These are phyloP conservation scores for Pristionchus mayeri DNA, from an alignment of 2,888 invertebrate genomes.

Conservation along the genomic window DNA sequence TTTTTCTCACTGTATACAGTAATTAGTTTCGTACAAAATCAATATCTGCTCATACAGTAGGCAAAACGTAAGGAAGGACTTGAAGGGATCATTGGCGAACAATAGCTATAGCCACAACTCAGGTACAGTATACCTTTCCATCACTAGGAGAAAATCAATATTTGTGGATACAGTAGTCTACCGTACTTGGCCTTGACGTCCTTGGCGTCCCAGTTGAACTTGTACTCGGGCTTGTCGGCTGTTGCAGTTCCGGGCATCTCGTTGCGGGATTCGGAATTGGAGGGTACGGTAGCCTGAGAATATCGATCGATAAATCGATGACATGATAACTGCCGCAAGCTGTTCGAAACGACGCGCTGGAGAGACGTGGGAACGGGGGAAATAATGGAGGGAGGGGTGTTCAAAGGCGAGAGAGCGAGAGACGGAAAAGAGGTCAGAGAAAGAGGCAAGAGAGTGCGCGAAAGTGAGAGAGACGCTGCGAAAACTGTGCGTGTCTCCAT, in stretches of 20 bases:
- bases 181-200: slow-evolving; percentile 64
- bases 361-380: neutral
- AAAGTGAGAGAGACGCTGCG: neutral
- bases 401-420: slow-evolving; percentile 20
- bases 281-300: slow-evolving; percentile 30
- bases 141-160: neutral
- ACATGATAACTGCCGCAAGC: neutral
- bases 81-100: too few species aligned
- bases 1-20: too few species aligned
- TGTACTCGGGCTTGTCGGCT: slow-evolving; percentile 55
- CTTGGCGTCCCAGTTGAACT: slow-evolving; percentile 70
- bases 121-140: neutral
- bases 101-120: neutral
- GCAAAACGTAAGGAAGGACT: too few species aligned
- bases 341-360: neutral
- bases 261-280: too few species aligned
- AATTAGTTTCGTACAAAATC: too few species aligned
- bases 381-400: neutral
- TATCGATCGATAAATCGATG: neutral
- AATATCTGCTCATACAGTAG: neutral
- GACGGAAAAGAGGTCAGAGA: neutral
- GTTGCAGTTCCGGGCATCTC: neutral
- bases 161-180: too few species aligned
- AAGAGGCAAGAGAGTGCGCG: neutral
- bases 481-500: neutral